Percentiles rank a stretch among this genome's conserved stretches.
Conservation (phyloP, 2,797 vertebrate species). For the Mallotus villosus region DNA sequence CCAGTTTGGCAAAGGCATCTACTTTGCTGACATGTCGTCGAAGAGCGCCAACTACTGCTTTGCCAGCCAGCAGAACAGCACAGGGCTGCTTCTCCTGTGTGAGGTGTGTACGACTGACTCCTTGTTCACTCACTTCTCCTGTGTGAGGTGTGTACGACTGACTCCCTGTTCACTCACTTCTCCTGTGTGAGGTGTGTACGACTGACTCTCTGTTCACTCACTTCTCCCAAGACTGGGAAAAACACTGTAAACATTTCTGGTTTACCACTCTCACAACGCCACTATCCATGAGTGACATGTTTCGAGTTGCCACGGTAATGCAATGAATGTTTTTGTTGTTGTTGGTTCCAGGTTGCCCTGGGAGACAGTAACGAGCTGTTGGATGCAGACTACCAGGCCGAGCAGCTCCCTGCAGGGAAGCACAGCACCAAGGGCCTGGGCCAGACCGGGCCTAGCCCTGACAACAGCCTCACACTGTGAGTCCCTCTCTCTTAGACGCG, state of each 20-base stretch:
- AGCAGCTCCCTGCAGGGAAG: constrained; percentile 78
- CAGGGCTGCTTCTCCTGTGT: constrained; percentile 81
- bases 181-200: constrained; percentile 82
- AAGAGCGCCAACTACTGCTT: constrained; percentile 95
- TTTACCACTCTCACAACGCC: too few relatives aligned
- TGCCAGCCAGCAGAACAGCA: constrained; percentile 70
- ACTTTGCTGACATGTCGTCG: constrained; percentile 93
- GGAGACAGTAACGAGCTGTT: constrained; percentile 83
- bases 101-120: constrained; percentile 71
- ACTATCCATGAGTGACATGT: background rate
- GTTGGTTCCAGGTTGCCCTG: constrained; percentile 81
- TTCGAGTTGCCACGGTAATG: background rate
- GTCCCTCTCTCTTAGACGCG: constrained; percentile 43
- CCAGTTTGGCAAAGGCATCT: constrained; percentile 93
- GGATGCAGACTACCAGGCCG: constrained; percentile 79
- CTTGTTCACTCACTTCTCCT: constrained; percentile 66
- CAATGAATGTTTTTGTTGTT: background rate
- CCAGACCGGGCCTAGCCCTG: constrained; percentile 77
- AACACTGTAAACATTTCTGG: too few relatives aligned
- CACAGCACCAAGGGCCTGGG: constrained; percentile 89
- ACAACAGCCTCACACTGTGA: constrained; percentile 74
- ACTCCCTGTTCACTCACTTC: constrained; percentile 43
- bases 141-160: constrained; percentile 75
- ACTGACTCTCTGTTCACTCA: too few relatives aligned
- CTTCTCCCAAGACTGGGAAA: too few relatives aligned